phyloP scores from a whole-genome alignment of 2,113 vertebrate genomes.

The Butastur rufipennis region DNA sequence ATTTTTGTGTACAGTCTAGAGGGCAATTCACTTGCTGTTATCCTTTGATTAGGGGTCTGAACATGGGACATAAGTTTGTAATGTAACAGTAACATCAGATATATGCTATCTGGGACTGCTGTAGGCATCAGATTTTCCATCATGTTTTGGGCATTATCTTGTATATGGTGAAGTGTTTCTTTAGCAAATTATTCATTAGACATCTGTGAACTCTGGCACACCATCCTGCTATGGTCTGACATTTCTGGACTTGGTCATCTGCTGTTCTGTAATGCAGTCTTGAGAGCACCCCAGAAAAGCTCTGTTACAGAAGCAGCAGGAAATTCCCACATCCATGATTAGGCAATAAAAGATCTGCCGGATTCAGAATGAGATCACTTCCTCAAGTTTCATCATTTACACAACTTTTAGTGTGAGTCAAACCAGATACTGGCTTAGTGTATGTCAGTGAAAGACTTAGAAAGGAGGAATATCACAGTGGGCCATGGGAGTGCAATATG shows the following conservation, averaged over 20 bases:
- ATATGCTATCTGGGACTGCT: neutral
- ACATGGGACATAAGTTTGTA: neutral
- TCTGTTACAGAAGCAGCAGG: neutral
- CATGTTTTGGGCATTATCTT: neutral
- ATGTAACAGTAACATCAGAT: neutral
- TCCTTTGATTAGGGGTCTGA: neutral
- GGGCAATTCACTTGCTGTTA: neutral
- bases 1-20: neutral
- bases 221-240: neutral
- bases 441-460: neutral
- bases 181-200: neutral
- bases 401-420: neutral
- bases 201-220: neutral
- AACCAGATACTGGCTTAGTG: neutral
- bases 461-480: neutral
- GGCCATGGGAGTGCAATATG: neutral
- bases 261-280: neutral
- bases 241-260: neutral
- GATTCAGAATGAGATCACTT: conserved; percentile 14
- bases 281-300: neutral
- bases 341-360: neutral
- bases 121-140: neutral
- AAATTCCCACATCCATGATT: neutral
- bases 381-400: neutral
- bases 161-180: neutral